phyloP scores from a whole-genome alignment of 2,797 vertebrate genomes.

The Rhynchonycteris naso region DNA sequence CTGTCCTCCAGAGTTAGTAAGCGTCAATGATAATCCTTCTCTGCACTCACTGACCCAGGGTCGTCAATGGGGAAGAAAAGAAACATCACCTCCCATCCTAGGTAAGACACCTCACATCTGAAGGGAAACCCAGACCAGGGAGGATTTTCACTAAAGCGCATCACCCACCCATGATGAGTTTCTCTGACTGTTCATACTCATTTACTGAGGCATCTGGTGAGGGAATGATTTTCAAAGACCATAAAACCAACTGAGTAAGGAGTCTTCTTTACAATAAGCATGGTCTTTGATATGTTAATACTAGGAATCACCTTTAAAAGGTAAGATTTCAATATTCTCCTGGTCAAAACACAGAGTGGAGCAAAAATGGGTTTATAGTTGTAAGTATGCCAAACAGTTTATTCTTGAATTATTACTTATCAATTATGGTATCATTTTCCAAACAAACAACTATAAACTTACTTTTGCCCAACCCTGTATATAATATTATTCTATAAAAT shows the following conservation, averaged over 20 bases:
- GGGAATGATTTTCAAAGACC: slow-evolving; percentile 33
- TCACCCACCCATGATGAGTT: neutral
- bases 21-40: neutral
- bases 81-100: neutral
- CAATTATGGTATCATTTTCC: too few species aligned
- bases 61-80: neutral
- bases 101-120: neutral
- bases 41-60: neutral
- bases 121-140: neutral
- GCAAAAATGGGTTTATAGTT: too few species aligned
- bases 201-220: neutral
- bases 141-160: neutral
- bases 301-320: neutral
- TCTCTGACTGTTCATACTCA: neutral
- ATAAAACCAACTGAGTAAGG: neutral
- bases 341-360: neutral
- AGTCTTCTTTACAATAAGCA: neutral
- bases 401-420: too few species aligned
- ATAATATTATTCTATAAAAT: neutral
- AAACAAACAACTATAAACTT: too few species aligned
- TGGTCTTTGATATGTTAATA: neutral
- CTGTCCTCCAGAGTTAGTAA: neutral
- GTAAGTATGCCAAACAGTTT: too few species aligned
- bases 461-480: too few species aligned
- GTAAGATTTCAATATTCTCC: neutral